Percentiles rank a stretch among this genome's conserved stretches.
Conservation (phyloP, 2,113 vertebrate species). For the Sturnira hondurensis region DNA sequence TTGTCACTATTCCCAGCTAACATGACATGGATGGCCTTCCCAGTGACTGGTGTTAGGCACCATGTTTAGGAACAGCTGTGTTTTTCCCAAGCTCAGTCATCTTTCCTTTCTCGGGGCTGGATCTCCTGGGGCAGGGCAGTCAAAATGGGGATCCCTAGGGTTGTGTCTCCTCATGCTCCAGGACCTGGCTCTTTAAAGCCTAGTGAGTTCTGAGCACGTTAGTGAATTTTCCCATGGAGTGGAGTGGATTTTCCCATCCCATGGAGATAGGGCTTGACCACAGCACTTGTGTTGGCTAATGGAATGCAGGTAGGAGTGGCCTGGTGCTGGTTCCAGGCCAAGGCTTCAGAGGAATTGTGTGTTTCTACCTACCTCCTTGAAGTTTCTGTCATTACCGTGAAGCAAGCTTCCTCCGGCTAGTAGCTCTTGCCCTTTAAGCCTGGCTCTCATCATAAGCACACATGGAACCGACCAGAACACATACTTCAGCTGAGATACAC, state of each 20-base stretch:
- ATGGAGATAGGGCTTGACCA: background rate
- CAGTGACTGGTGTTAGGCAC: slow-evolving; percentile 22
- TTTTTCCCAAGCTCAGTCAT: slow-evolving; percentile 33
- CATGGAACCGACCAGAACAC: background rate
- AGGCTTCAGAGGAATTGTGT: background rate
- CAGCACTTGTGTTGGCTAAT: background rate
- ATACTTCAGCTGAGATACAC: background rate
- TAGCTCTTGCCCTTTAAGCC: background rate
- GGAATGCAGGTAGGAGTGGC: background rate
- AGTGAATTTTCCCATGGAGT: background rate
- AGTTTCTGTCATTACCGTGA: background rate
- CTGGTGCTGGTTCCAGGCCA: background rate
- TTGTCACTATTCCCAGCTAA: slow-evolving; percentile 12
- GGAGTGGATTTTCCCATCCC: background rate
- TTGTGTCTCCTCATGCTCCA: background rate
- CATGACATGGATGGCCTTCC: background rate
- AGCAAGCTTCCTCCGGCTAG: background rate
- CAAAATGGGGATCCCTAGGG: background rate
- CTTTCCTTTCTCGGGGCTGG: slow-evolving; percentile 35
- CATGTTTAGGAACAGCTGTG: background rate
- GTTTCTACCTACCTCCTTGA: background rate
- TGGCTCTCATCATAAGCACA: background rate
- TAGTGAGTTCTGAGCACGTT: background rate
- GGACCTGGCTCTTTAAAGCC: background rate
- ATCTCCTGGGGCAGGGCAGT: background rate